A percentile compares a stretch with the other conserved stretches of the same genome.
Evolutionary conservation across 2,113 vertebrate species (phyloP).

Genomic region (Austrofundulus limnaeus): DNA sequence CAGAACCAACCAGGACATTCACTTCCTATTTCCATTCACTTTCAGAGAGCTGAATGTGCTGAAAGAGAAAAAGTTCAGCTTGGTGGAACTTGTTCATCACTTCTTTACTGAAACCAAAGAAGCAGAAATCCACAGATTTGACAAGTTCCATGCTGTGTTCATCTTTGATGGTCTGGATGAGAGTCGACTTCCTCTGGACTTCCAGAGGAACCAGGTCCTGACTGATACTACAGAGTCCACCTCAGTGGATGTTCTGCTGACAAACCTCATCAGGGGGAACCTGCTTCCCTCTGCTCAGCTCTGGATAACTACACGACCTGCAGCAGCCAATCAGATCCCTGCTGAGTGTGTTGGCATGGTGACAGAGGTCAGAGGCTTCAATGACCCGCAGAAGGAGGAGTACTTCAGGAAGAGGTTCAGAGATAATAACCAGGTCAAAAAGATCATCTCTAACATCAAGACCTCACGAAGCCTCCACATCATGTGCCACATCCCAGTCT

Average conservation of each 20-base stretch:
- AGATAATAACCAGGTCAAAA: neutral
- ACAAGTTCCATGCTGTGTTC: neutral
- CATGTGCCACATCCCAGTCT: slow-evolving; percentile 20
- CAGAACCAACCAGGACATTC: neutral
- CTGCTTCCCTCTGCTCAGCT: slow-evolving; percentile 11
- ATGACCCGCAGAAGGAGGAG: slow-evolving; percentile 6
- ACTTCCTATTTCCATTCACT: neutral
- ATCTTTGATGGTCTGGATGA: slow-evolving; percentile 22
- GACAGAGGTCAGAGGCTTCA: slow-evolving; percentile 18
- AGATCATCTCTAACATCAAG: slow-evolving; percentile 15
- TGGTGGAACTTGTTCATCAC: slow-evolving; percentile 27
- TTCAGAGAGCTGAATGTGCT: slow-evolving; percentile 15
- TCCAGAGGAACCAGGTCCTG: slow-evolving; percentile 8
- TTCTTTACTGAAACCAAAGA: slow-evolving; percentile 19
- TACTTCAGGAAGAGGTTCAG: slow-evolving; percentile 16
- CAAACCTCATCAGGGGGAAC: slow-evolving; percentile 13
- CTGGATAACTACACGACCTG: slow-evolving; percentile 23
- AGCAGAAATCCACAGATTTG: slow-evolving; percentile 1
- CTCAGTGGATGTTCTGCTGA: slow-evolving; percentile 20
- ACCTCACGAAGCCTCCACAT: slow-evolving; percentile 9
- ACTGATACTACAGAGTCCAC: slow-evolving; percentile 18
- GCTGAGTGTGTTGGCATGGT: slow-evolving; percentile 7
- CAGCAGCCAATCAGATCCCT: slow-evolving; percentile 25
- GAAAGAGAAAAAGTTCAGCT: slow-evolving; percentile 16
- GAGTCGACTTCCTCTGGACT: slow-evolving; percentile 16